phyloP scores from a whole-genome alignment of 2,113 vertebrate species.

The Hassar affinis region DNA sequence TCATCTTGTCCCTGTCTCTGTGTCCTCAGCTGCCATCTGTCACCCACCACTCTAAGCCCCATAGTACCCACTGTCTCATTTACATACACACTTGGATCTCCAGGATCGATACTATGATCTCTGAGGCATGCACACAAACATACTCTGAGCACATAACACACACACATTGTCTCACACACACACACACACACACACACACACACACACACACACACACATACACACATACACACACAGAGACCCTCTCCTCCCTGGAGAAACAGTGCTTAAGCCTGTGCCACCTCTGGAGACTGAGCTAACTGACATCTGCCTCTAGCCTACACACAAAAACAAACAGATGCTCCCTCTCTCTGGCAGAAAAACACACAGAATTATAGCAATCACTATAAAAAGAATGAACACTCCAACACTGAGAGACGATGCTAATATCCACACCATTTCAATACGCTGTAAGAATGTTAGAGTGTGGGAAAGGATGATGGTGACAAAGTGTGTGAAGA shows the following conservation, averaged over 20 bases:
- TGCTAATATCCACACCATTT: not conserved
- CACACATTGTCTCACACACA: slow-evolving; percentile 26
- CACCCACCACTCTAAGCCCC: slow-evolving; percentile 17
- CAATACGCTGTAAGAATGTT: slow-evolving; percentile 4
- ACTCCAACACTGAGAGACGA: not conserved
- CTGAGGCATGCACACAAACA: slow-evolving; percentile 32
- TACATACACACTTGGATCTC: slow-evolving; percentile 38
- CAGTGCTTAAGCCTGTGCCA: slow-evolving; percentile 40
- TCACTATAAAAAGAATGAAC: not conserved
- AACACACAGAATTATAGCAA: slow-evolving; percentile 36
- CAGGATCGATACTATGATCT: slow-evolving; percentile 23
- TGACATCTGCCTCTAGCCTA: slow-evolving; percentile 45
- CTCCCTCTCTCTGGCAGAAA: not conserved
- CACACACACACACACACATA: slow-evolving; percentile 7
- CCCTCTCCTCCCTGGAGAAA: slow-evolving; percentile 33
- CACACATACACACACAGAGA: slow-evolving; percentile 9
- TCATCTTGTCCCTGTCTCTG: slow-evolving; percentile 1
- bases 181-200: slow-evolving; percentile 26
- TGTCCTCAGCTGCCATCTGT: slow-evolving; percentile 46
- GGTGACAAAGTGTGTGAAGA: not conserved
- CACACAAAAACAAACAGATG: slow-evolving; percentile 27
- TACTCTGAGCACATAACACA: slow-evolving; percentile 10
- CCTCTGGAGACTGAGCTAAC: slow-evolving; percentile 38
- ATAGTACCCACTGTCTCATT: slow-evolving; percentile 29
- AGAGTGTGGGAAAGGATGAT: not conserved